Percentiles rank a stretch among this genome's conserved stretches.
Evolutionary conservation across 1,140 invertebrate species (phyloP).

Genomic region (Drosophila funebris): DNA sequence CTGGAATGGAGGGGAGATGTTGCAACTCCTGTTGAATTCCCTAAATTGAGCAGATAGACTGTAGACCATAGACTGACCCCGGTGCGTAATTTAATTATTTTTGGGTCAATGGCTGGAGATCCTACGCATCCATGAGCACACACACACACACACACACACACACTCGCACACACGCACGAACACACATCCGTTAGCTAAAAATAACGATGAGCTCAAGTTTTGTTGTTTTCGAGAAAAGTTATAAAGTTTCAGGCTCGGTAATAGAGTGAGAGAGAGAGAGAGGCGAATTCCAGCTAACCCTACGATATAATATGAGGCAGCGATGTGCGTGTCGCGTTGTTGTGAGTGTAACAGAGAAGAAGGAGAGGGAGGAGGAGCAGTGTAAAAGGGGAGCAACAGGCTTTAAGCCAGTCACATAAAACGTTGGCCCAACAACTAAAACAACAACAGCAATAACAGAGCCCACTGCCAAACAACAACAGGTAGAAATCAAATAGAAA

Average conservation of each 20-base stretch:
- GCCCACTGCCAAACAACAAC: conserved; percentile 52
- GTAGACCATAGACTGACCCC: conserved; percentile 29
- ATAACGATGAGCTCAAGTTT: conserved; percentile 72
- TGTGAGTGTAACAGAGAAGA: conserved; percentile 12
- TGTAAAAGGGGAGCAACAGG: conserved; percentile 70
- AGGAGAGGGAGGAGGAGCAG: conserved; percentile 27
- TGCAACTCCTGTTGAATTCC: conserved; percentile 56
- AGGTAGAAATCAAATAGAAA: conserved; percentile 83
- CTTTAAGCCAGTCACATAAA: conserved; percentile 59
- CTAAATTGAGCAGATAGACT: conserved; percentile 36
- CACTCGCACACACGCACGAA: no score
- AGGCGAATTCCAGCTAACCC: conserved; percentile 60
- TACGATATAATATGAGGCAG: conserved; percentile 32
- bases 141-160: not conserved
- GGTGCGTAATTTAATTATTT: conserved; percentile 33
- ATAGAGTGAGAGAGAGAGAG: conserved; percentile 11
- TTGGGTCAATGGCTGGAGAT: conserved; percentile 63
- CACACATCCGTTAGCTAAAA: conserved; percentile 52
- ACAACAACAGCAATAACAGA: conserved; percentile 17
- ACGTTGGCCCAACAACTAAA: conserved; percentile 56
- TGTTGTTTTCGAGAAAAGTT: conserved; percentile 72
- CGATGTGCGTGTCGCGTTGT: conserved; percentile 25
- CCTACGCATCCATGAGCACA: conserved; percentile 40
- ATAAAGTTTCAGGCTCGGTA: conserved; percentile 67
- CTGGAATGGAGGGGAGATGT: conserved; percentile 8